Percentiles rank a stretch among this genome's conserved stretches.
phyloP scores from a whole-genome alignment of 1,140 invertebrate species.

The Heterodera carotae region DNA sequence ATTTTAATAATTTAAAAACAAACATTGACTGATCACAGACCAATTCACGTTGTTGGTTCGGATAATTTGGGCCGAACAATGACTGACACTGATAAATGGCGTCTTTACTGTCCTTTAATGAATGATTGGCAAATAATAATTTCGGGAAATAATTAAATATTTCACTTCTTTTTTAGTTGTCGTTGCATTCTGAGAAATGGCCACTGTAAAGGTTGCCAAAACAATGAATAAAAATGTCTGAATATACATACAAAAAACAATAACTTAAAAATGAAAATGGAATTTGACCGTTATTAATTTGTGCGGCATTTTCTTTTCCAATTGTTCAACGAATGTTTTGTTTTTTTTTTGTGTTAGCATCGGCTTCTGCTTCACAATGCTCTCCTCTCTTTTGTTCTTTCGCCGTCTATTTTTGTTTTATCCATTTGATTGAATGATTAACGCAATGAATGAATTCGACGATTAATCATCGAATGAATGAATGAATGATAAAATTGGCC shows the following conservation, averaged over 20 bases:
- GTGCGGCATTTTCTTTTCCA: not conserved
- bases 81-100: not conserved
- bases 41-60: not conserved
- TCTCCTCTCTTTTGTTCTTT: no score
- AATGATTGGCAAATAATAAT: no score
- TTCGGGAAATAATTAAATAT: no score
- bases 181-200: not conserved
- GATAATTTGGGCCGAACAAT: conserved; percentile 2
- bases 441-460: not conserved
- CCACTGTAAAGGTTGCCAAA: not conserved
- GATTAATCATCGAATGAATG: not conserved
- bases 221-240: not conserved
- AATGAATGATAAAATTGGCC: no score
- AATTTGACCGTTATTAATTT: not conserved
- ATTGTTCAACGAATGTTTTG: no score
- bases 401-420: no score
- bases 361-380: no score
- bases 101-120: not conserved
- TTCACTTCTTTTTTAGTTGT: not conserved
- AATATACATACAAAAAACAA: no score
- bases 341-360: no score
- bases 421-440: no score
- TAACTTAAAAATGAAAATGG: not conserved
- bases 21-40: not conserved
- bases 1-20: not conserved